Base-by-base conservation (phyloP, 2,888 invertebrate genomes). In the Mimas tiliae region DNA sequence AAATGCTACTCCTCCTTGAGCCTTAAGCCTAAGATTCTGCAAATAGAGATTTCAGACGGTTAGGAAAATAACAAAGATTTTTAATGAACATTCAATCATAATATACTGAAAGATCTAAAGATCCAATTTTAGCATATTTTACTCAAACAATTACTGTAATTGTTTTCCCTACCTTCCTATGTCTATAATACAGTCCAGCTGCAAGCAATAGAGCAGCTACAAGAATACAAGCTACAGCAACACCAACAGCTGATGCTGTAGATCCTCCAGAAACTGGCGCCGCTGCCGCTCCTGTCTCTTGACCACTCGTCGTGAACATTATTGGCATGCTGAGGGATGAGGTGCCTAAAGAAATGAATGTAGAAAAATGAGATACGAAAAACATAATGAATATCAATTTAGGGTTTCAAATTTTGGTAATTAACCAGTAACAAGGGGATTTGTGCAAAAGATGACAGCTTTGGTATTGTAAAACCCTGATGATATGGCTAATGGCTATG, bases 1-100 rank as follows among this genome's bases (percentile, higher is more conserved):
- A 85, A 97, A 97, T 16, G 97, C 97, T 67, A 97, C 96, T 53
- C 96, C 96, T 70, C 96, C 96, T 78, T 95, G 95, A 69, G 95
- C 95, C 80, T 96, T 96, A 62, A 95, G 88, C 70, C 95, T 94
- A 68, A 96, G 88, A 82, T 95, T 94, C 94, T 94, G 88, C 9
- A 86, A 88, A 19, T n/a, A 14, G 47, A 51, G 27, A 33, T 27
- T 52, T 34, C n/a, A 4, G 7, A 7, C 45, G 14, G 1, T 12
- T 45, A 14, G 14, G 3, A 14, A 45, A 1, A 45, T 45, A 3
- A 45, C 45, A 14, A 1, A 45, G 11, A 14, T 8, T 21, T 11
- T 52, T 16, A 0, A 52, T 3, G 11, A 21, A 6, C 1, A 14
- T 53, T 33, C 11, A 38, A 0, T 0, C 4, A 6, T 3, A 9